These are phyloP conservation scores for Craseonycteris thonglongyai DNA, from an alignment of 2,113 vertebrate genomes.

Conservation along the genomic window DNA sequence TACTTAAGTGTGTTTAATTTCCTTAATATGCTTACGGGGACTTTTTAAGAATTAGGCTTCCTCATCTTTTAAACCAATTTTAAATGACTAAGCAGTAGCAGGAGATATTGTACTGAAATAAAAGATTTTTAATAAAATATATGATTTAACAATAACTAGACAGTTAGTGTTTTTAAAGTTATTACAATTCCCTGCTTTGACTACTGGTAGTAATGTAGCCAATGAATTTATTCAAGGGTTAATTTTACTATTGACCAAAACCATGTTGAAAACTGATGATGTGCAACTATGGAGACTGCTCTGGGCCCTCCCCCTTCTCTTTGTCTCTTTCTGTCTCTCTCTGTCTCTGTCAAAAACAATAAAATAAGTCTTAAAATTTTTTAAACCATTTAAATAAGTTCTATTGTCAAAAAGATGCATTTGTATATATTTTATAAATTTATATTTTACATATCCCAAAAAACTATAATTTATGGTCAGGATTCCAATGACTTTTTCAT, in stretches of 20 bases:
- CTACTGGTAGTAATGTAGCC: neutral
- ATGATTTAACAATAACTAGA: neutral
- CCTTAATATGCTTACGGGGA: conserved; percentile 12
- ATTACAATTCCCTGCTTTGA: neutral
- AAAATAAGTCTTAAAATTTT: no score
- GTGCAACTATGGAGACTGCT: no score
- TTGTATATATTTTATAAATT: conserved; percentile 53
- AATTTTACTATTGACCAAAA: neutral
- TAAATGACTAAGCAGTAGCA: conserved; percentile 23
- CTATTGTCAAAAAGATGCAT: conserved; percentile 17
- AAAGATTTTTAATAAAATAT: conserved; percentile 27
- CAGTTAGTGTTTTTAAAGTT: neutral
- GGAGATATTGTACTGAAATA: neutral
- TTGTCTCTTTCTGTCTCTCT: no score
- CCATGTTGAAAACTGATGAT: no score
- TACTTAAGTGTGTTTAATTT: conserved; percentile 12
- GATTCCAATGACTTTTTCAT: conserved; percentile 21
- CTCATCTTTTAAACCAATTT: conserved; percentile 46
- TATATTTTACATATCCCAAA: neutral
- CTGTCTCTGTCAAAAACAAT: no score
- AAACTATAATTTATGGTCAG: neutral
- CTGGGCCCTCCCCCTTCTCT: no score
- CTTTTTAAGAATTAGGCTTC: conserved; percentile 29
- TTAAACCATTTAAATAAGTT: neutral
- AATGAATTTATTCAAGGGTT: neutral